Percentiles rank a stretch among this genome's conserved stretches.
Evolutionary conservation across 1,140 invertebrate genomes (phyloP).

Genomic region (Teleogryllus occipitalis): DNA sequence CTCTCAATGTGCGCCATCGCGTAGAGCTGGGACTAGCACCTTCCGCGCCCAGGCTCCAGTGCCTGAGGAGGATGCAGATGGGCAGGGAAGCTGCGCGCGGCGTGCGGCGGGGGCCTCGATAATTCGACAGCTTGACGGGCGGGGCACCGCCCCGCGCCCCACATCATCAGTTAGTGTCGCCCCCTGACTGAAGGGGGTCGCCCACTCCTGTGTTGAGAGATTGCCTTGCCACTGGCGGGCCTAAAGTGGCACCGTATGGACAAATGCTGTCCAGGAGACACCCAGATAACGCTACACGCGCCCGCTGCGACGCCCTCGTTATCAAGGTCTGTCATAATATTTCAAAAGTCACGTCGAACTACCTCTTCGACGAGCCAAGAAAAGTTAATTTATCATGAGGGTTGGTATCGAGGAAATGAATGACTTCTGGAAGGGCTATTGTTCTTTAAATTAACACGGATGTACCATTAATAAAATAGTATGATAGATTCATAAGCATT

Average conservation of each 20-base stretch:
- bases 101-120: background rate
- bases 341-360: background rate
- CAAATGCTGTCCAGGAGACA: background rate
- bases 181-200: background rate
- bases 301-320: background rate
- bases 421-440: too few species aligned
- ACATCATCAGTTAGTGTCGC: background rate
- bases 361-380: background rate
- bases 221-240: background rate
- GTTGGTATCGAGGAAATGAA: too few species aligned
- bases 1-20: too few species aligned
- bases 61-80: too few species aligned
- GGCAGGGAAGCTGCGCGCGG: too few species aligned
- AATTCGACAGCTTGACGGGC: background rate
- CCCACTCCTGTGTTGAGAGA: background rate
- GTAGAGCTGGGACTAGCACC: too few species aligned
- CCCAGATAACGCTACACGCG: background rate
- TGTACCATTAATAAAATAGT: too few species aligned
- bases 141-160: too few species aligned
- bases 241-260: background rate
- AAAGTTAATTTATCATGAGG: too few species aligned
- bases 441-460: too few species aligned
- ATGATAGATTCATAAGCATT: too few species aligned
- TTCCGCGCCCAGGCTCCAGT: too few species aligned
- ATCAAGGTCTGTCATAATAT: background rate